Conservation (phyloP, 2,797 vertebrate species). For the Uromys caudimaculatus region DNA sequence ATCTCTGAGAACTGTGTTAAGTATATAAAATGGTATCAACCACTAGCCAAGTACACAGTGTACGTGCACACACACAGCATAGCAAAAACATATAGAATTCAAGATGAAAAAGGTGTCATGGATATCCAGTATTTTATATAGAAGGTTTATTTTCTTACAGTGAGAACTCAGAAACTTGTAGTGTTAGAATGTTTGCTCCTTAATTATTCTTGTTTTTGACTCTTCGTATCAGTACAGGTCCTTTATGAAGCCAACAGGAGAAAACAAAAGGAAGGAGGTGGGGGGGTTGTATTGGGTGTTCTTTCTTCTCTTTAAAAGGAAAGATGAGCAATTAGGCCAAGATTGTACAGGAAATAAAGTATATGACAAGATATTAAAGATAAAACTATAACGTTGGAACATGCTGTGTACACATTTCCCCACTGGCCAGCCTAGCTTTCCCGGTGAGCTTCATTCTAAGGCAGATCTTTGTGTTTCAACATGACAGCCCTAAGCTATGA, state of each 20-base stretch:
- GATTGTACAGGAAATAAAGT: background rate
- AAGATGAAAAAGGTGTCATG: background rate
- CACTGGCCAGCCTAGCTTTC: background rate
- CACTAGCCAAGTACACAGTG: background rate
- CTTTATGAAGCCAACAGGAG: background rate
- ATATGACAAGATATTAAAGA: constrained; percentile 28
- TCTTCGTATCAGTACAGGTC: background rate
- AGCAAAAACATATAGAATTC: background rate
- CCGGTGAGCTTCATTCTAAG: background rate
- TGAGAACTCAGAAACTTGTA: constrained; percentile 6
- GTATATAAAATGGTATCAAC: constrained; percentile 8
- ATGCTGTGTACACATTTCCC: background rate
- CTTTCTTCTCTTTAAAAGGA: background rate
- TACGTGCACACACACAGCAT: background rate
- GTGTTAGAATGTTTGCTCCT: background rate
- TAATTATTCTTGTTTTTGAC: background rate
- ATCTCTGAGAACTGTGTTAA: constrained; percentile 11
- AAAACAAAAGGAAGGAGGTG: background rate
- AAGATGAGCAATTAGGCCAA: background rate
- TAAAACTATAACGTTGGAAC: constrained; percentile 24
- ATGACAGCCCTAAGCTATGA: background rate
- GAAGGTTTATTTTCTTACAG: constrained; percentile 18
- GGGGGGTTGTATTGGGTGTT: background rate
- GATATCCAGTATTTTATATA: background rate
- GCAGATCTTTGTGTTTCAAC: constrained; percentile 1